A percentile compares a stretch with the other conserved stretches of the same genome.
phyloP scores from a whole-genome alignment of 1,140 invertebrate species.

The Zaprionus ornatus region DNA sequence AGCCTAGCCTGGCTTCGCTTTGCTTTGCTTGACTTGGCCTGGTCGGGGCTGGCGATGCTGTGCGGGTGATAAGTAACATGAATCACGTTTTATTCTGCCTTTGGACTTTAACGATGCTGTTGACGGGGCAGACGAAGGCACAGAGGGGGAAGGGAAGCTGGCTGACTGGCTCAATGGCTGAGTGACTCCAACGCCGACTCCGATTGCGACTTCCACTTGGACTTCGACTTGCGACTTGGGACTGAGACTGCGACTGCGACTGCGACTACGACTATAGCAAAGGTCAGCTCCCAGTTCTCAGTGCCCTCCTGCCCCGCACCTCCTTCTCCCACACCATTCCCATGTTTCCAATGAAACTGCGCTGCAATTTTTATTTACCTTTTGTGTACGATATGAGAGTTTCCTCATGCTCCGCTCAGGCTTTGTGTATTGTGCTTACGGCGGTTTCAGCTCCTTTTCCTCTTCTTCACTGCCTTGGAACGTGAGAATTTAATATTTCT shows the following conservation, averaged over 20 bases:
- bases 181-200: slow-evolving; percentile 56
- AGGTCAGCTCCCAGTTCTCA: slow-evolving; percentile 60
- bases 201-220: slow-evolving; percentile 24
- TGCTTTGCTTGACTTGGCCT: neutral
- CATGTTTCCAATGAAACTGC: slow-evolving; percentile 31
- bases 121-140: slow-evolving; percentile 9
- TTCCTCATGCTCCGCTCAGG: slow-evolving; percentile 25
- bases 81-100: slow-evolving; percentile 82
- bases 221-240: slow-evolving; percentile 18
- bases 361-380: slow-evolving; percentile 79
- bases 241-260: slow-evolving; percentile 4
- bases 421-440: slow-evolving; percentile 38
- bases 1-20: neutral
- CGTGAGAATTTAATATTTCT: slow-evolving; percentile 82
- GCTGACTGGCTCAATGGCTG: slow-evolving; percentile 62
- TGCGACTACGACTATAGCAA: slow-evolving; percentile 34
- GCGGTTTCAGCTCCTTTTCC: slow-evolving; percentile 42
- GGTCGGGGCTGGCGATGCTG: slow-evolving; percentile 53
- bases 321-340: neutral
- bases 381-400: slow-evolving; percentile 69
- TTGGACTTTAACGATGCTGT: slow-evolving; percentile 79
- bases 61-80: slow-evolving; percentile 82
- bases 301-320: neutral
- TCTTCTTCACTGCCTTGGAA: slow-evolving; percentile 55
- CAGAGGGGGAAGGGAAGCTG: slow-evolving; percentile 13